Evolutionary conservation across 2,797 vertebrate genomes (phyloP).

Genomic region (Sciurus carolinensis): DNA sequence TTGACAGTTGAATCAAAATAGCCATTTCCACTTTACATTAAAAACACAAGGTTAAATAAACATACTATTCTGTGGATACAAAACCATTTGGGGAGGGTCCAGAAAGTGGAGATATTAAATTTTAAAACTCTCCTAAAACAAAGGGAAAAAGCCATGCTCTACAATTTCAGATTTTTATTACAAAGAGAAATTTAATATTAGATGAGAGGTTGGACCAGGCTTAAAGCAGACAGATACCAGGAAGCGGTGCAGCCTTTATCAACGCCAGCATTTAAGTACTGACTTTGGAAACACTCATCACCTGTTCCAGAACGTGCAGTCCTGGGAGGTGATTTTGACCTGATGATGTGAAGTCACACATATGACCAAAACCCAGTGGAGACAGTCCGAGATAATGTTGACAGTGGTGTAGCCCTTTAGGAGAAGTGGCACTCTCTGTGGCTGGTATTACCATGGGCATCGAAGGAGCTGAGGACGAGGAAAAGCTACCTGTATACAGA

Average conservation of each 20-base stretch:
- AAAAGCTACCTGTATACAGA: neutral
- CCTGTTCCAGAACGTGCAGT: neutral
- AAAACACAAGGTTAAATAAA: neutral
- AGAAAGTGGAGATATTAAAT: conserved; percentile 18
- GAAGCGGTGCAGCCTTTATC: neutral
- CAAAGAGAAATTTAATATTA: conserved; percentile 76
- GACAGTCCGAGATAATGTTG: conserved; percentile 32
- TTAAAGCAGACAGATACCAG: conserved; percentile 2
- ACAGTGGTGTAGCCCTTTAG: conserved; percentile 71
- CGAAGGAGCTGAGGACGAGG: neutral
- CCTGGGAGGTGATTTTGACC: neutral
- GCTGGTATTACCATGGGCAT: conserved; percentile 1
- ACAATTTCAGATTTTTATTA: conserved; percentile 73
- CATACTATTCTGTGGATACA: neutral
- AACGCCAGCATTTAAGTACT: neutral
- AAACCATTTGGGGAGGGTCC: neutral
- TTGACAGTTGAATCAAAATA: neutral
- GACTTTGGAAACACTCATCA: neutral
- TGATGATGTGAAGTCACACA: neutral
- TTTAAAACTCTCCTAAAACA: conserved; percentile 49
- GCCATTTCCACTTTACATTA: neutral
- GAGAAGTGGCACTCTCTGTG: conserved; percentile 37
- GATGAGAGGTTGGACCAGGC: conserved; percentile 56
- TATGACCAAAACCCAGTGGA: neutral
- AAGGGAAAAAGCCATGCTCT: conserved; percentile 55